Evolutionary conservation across 37 sponge, comb jelly and placozoan genomes (phyloP), one percentile per base, ranked within the genome.

Genomic region (Cladorhizidae sp.): DNA sequence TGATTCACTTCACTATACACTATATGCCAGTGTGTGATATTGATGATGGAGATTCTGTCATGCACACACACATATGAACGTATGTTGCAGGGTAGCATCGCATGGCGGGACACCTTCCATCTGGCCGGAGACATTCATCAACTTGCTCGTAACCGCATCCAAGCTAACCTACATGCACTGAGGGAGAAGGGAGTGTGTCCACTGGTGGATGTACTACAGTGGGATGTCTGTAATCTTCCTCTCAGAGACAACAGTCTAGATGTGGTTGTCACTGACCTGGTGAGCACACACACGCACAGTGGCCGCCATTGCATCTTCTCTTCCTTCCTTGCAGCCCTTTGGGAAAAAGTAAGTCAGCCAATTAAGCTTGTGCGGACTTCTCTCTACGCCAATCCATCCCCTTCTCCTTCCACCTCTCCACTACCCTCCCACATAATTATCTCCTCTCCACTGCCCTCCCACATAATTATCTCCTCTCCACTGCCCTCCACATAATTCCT

Each of bases 191-290:
- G 36, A 31, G 36, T 65, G 35, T 35, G 17, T 32, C 35, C 51
- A 32, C 57, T 45, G 42, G 63, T 76, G 71, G 73, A 77, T 50
- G 76, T 83, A 6, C 20, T 84, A 11, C 76, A 58, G 5, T 92
- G 93, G 93, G 89, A 92, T 49, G 82, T 88, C 2, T 71, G 76
- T 32, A 21, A 32, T 12, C 79, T 92, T 18, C 93, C 93, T 3
- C 55, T 92, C 20, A 70, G 70, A 28, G 61, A 79, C 23, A 39
- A 67, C 68, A 69, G 78, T 37, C 58, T 92, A 38, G 93, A 92
- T 85, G 89, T 85, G 32, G 73, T 92, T 29, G 82, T 92, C 29
- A 86, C 93, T n/a, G 93, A 92, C 72, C 36, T 92, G 77, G 88
- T 87, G 28, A 12, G 72, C 40, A 35, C 31, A 67, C 31, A 31